Evolutionary conservation across 2,888 invertebrate genomes (phyloP), one percentile per base, ranked within the genome.

Genomic region (Leptogaster cylindrica): DNA sequence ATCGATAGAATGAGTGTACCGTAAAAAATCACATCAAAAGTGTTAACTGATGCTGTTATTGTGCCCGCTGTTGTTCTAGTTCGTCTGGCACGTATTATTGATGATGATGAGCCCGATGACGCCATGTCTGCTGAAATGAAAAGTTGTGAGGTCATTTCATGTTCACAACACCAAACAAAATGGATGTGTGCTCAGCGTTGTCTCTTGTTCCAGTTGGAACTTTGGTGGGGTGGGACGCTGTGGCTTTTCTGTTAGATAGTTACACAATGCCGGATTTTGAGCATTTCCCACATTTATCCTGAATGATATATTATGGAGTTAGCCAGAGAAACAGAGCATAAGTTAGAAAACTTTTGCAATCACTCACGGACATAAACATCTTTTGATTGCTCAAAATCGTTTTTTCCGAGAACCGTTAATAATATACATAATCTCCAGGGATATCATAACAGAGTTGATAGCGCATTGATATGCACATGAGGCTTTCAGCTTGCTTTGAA

Each of bases 41-140:
- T 68, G 71, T 63, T 46, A 66, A 71, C 70, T 66, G 65, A 67
- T 67, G 69, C 71, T 61, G 68, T 65, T 66, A 69, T 70, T 69
- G 65, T 68, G 64, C 66, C 61, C 65, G 65, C 67, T 70, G 70
- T 72, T 69, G 71, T 69, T 70, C 70, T 68, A 69, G 68, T 66
- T 63, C 68, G 68, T 65, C 71, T 69, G 72, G 71, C 72, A 69
- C 69, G 69, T 71, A 71, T 72, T 72, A 73, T 73, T 71, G 73
- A 73, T 73, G 72, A 72, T 70, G 72, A 72, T 67, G 72, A 71
- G 68, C 71, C 72, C 41, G 73, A 72, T 70, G 71, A 72, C 70
- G 70, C 69, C 64, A 69, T 48, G 66, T 69, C 69, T 69, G 69
- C 69, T 69, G 69, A 69, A 69, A 69, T 69, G 66, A 66, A 63